phyloP scores from a whole-genome alignment of 2,888 invertebrate species.

The Tenthredo amoena region DNA sequence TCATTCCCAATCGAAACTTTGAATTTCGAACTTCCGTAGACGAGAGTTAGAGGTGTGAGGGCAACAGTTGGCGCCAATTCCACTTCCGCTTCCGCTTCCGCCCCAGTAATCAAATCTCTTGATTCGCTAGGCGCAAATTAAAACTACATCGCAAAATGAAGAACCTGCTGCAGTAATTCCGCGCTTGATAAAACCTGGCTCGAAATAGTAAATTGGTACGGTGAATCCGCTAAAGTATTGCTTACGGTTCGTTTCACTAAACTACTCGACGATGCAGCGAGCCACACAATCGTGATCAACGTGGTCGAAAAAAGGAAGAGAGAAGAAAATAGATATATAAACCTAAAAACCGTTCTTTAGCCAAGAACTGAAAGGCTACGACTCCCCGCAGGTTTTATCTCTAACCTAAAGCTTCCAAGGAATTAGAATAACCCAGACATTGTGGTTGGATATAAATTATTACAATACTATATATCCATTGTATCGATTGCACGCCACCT shows the following conservation, averaged over 20 bases:
- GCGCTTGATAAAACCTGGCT: constrained; percentile 41
- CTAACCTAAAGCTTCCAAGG: neutral
- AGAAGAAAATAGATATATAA: neutral
- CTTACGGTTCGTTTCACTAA: constrained; percentile 28
- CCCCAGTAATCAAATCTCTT: constrained; percentile 72
- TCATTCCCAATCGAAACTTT: constrained; percentile 45
- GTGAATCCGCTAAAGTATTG: constrained; percentile 33
- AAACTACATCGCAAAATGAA: constrained; percentile 57
- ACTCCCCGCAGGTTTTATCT: neutral
- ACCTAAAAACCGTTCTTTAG: neutral
- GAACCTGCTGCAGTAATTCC: constrained; percentile 58
- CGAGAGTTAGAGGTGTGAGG: constrained; percentile 53
- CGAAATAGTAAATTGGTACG: constrained; percentile 44
- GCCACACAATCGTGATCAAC: neutral
- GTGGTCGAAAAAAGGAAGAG: neutral
- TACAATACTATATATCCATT: constrained; percentile 26
- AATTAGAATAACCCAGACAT: constrained; percentile 31
- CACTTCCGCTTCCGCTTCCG: constrained; percentile 65
- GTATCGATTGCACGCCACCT: constrained; percentile 44
- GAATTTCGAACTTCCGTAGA: constrained; percentile 27
- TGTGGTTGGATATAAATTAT: constrained; percentile 32
- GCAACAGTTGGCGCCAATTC: constrained; percentile 69
- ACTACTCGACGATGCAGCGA: constrained; percentile 9
- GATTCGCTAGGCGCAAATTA: constrained; percentile 70
- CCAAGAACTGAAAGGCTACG: neutral